Evolutionary conservation across 2,888 invertebrate species (phyloP), one percentile per base, ranked within the genome.

Genomic region (Malthinus seriepunctatus): DNA sequence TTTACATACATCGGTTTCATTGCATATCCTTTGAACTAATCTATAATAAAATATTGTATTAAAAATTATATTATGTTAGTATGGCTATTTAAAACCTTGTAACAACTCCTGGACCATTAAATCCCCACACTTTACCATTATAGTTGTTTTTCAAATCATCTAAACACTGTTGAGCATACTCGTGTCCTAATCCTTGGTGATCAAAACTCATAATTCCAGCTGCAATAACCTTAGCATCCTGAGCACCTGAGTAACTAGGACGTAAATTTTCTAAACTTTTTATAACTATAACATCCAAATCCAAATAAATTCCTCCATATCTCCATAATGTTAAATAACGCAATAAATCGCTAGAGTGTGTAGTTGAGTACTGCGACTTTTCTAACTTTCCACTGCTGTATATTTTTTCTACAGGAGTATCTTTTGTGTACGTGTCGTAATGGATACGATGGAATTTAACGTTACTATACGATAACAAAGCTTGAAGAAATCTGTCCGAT

Each of bases 141-240:
- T 83, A 86, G 56, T 82, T 81, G 4, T 69, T 70, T 59, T 79
- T 79, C 38, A 86, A 76, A 67, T 85, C 84, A 8, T 79, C 75
- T 32, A 88, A 63, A 67, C 86, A 86, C 3, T 77, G 73, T 45
- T 81, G 79, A 6, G 86, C 86, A 14, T 88, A 76, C 52, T 79
- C 76, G 62, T 85, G 85, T 0, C 88, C 88, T 6, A 51, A 46
- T 0, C 78, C 78, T 1, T 76, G 71, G 0, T 75, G 69, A 10
- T 81, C 81, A 62, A 91, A 85, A 48, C 87, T 85, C 66, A 91
- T 76, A 0, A 88, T 84, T 2, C 89, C 89, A 0, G 88, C 86
- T 0, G 87, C 88, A 0, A 91, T 83, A 46, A 81, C 76, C 3
- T 73, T 70, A 63, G 78, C 73, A 1, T 84, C 83, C 75, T 87